A percentile compares a stretch with the other conserved stretches of the same genome.
Evolutionary conservation across 2,113 vertebrate species (phyloP).

Genomic region (Hystrix cristata): DNA sequence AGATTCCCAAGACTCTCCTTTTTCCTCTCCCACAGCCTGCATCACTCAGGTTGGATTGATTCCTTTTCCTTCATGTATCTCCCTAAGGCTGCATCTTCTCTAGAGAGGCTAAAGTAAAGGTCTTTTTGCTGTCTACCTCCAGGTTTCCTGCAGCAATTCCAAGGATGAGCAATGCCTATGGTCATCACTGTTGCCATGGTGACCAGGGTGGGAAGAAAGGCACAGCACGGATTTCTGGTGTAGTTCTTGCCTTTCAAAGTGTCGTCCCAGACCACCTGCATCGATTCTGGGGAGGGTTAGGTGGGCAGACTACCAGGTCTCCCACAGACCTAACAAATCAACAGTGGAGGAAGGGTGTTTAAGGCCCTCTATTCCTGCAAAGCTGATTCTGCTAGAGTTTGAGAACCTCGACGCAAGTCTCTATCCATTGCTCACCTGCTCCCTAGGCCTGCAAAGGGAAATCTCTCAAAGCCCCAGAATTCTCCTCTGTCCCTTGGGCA

Average conservation of each 20-base stretch:
- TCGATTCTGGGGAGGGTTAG: background rate
- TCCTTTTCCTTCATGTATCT: background rate
- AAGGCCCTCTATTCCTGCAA: background rate
- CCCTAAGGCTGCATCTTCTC: background rate
- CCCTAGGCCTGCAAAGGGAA: background rate
- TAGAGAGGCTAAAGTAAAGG: too few relatives aligned
- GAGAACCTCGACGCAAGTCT: background rate
- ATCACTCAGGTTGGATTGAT: background rate
- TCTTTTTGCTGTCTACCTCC: background rate
- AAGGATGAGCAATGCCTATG: background rate
- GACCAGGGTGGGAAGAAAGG: background rate
- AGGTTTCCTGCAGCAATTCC: background rate
- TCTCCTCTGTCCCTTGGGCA: background rate
- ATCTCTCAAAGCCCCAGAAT: background rate
- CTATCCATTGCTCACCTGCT: background rate
- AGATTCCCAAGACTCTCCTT: background rate
- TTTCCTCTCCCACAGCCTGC: background rate
- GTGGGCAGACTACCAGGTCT: background rate
- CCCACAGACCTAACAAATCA: background rate
- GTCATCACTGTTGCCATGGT: background rate
- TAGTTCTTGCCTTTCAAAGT: constrained; percentile 16
- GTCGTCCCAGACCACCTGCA: background rate
- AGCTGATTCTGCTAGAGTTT: background rate
- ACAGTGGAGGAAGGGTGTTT: background rate
- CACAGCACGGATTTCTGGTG: background rate